Conservation (phyloP, 2,888 invertebrate genomes). For the Catocala sponsa region DNA sequence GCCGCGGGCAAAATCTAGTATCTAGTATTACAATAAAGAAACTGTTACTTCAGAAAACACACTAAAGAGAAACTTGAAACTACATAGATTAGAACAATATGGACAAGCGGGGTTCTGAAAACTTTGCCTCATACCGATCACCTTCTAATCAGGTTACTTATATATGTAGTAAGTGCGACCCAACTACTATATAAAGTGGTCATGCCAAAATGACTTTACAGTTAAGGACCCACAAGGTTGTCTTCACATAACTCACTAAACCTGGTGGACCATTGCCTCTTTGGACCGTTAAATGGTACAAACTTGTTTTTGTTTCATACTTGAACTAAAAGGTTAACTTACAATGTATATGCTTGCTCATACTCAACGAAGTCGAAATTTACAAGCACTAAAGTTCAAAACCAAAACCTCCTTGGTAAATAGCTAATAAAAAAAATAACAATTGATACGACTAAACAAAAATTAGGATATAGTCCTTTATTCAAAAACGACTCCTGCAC, state of each 20-base stretch:
- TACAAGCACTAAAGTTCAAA: not conserved
- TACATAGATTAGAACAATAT: too few relatives aligned
- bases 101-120: too few relatives aligned
- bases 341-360: not conserved
- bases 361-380: not conserved
- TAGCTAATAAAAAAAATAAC: not conserved
- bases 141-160: too few relatives aligned
- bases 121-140: too few relatives aligned
- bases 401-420: not conserved
- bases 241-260: constrained; percentile 14
- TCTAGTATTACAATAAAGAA: too few relatives aligned
- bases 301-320: constrained; percentile 2
- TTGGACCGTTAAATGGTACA: constrained; percentile 10
- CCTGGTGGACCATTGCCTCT: constrained; percentile 20
- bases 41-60: too few relatives aligned
- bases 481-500: too few relatives aligned
- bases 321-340: not conserved
- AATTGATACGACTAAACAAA: not conserved
- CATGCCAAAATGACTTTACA: constrained; percentile 15
- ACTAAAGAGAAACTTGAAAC: too few relatives aligned
- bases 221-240: constrained; percentile 18
- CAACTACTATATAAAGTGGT: too few relatives aligned
- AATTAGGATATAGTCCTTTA: not conserved
- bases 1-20: too few relatives aligned
- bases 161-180: too few relatives aligned